Evolutionary conservation across 2,888 invertebrate species (phyloP), one percentile per base, ranked within the genome.

Genomic region (Hecatera dysodea): DNA sequence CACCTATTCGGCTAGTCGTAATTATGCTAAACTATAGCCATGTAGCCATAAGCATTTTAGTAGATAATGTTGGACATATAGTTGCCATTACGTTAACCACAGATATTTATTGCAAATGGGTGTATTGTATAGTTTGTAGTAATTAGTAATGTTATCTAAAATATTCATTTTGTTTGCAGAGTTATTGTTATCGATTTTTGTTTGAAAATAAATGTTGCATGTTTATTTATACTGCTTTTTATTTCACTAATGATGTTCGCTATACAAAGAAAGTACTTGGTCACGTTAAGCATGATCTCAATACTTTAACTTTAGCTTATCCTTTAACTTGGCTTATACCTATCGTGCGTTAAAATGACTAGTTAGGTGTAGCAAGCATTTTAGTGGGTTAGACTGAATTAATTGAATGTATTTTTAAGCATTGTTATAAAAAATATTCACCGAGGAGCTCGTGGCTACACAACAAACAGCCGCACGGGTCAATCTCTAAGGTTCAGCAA

Each of bases 1-100:
- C 64, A 78, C 90, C 0, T 95, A 94, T 68, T 85, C 90, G 17
- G 83, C 90, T 36, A 90, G 89, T 75, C 91, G 92, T 61, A 90
- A 92, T 53, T 94, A 93, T 73, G 77, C 88, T 29, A 93, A 93
- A 80, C 75, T 90, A 82, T 86, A 87, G 84, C 83, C 66, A 81
- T 75, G 39, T 52, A 74, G 39, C 15, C 11, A 22, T 81, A 81
- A 72, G 52, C 27, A n/a, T 12, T 27, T 55, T 63, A 61, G 12
- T 74, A 72, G 67, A 72, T 33, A 76, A 74, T 79, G 67, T 78
- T 77, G 75, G 33, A 33, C 33, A 69, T 81, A 78, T 81, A 82
- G 85, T 85, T 86, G 87, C 86, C 85, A 88, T 89, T 87, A 82
- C 82, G 80, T 83, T 85, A 78, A 88, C 86, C 87, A 85, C 74